Conservation (phyloP, 2,888 invertebrate genomes). For the Unio delphinus region DNA sequence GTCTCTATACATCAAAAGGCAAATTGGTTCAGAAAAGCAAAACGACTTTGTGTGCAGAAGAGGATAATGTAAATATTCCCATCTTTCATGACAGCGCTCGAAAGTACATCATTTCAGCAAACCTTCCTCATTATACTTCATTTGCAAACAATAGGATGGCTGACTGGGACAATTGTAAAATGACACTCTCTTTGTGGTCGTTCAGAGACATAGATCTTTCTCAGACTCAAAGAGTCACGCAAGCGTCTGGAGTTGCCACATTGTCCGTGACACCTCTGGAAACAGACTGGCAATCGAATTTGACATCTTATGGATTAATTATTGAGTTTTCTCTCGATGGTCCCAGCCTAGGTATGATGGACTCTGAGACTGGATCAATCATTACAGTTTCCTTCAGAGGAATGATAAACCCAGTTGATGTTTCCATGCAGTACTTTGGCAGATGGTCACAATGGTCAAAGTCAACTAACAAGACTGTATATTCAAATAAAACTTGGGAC, state of each 20-base stretch:
- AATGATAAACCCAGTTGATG: constrained; percentile 8
- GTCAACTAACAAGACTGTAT: constrained; percentile 9
- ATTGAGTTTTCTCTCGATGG: constrained; percentile 35
- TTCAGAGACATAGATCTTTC: constrained; percentile 18
- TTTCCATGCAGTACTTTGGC: constrained; percentile 27
- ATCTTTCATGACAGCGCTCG: constrained; percentile 32
- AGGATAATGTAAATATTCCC: constrained; percentile 53
- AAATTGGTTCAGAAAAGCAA: constrained; percentile 33
- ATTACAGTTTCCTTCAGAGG: constrained; percentile 9
- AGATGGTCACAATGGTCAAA: constrained; percentile 19
- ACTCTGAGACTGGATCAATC: constrained; percentile 45
- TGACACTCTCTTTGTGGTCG: constrained; percentile 30
- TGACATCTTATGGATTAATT: constrained; percentile 8
- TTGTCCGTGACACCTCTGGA: not conserved
- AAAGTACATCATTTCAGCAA: constrained; percentile 42
- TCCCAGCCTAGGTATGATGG: constrained; percentile 31
- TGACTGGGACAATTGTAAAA: constrained; percentile 32
- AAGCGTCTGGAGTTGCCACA: not conserved
- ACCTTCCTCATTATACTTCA: constrained; percentile 41
- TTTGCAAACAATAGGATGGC: constrained; percentile 37
- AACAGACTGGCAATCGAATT: not conserved
- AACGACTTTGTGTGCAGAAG: constrained; percentile 46
- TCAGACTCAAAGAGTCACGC: not conserved
- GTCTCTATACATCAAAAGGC: constrained; percentile 4
- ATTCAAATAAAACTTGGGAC: constrained; percentile 7